phyloP scores from a whole-genome alignment of 2,797 vertebrate species.

The Mormyrops attenuatus region DNA sequence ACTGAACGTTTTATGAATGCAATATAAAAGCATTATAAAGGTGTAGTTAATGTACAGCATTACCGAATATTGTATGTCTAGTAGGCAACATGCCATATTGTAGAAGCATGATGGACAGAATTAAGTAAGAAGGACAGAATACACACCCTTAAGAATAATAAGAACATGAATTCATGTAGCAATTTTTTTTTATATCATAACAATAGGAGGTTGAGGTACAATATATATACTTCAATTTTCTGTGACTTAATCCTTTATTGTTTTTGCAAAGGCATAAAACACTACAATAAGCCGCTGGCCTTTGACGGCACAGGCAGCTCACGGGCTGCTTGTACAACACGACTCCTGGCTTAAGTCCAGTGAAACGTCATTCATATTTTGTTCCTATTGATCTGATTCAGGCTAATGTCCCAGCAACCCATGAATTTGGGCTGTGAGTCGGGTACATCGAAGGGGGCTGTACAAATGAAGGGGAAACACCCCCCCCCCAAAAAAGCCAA shows the following conservation, averaged over 20 bases:
- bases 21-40: background rate
- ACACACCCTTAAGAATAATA: constrained; percentile 11
- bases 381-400: constrained; percentile 16
- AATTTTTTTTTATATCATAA: constrained; percentile 10
- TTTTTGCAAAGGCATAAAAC: background rate
- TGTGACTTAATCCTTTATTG: background rate
- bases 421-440: background rate
- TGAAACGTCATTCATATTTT: constrained; percentile 14
- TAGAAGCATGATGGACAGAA: background rate
- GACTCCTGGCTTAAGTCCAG: background rate
- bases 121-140: constrained; percentile 16
- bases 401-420: constrained; percentile 11
- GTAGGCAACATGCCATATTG: constrained; percentile 1
- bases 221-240: background rate
- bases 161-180: background rate
- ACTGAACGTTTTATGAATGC: background rate
- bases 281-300: background rate
- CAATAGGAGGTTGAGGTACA: background rate
- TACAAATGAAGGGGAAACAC: background rate
- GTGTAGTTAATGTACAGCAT: background rate
- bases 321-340: background rate
- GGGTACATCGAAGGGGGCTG: background rate
- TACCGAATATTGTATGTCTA: constrained; percentile 6
- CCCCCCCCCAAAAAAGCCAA: background rate
- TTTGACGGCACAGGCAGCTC: constrained; percentile 1